Evolutionary conservation across 2,888 invertebrate species (phyloP).

Genomic region (Acronicta alni): DNA sequence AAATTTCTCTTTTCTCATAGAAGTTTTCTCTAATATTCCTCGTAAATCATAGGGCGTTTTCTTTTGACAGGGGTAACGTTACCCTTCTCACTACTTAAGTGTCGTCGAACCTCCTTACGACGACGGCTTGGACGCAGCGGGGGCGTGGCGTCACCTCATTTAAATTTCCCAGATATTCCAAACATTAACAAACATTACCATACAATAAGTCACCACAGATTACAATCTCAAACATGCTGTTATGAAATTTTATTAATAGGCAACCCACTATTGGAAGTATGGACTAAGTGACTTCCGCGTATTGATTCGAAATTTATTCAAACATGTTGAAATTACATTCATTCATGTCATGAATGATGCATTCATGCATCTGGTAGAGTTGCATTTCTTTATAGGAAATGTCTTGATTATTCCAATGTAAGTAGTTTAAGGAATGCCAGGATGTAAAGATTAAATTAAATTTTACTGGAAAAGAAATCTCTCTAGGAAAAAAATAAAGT

Average conservation of each 20-base stretch:
- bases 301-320: constrained; percentile 44
- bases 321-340: constrained; percentile 30
- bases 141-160: constrained; percentile 44
- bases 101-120: too few species aligned
- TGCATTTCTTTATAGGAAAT: constrained; percentile 15
- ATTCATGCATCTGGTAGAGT: constrained; percentile 15
- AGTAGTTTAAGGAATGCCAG: neutral
- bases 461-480: too few species aligned
- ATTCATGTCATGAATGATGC: constrained; percentile 39
- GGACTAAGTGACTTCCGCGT: constrained; percentile 38
- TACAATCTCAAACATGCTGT: constrained; percentile 45
- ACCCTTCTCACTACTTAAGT: too few species aligned
- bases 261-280: constrained; percentile 13
- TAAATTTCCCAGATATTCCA: constrained; percentile 56
- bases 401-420: constrained; percentile 5
- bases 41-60: too few species aligned
- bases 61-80: too few species aligned
- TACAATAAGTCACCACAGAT: constrained; percentile 61
- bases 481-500: too few species aligned
- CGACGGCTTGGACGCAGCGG: neutral
- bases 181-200: constrained; percentile 58
- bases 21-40: too few species aligned
- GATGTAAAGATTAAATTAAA: neutral
- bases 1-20: too few species aligned
- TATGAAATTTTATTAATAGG: constrained; percentile 53